Percentiles rank a stretch among this genome's conserved stretches.
phyloP scores from a whole-genome alignment of 2,797 vertebrate genomes.

The Trichosurus vulpecula region DNA sequence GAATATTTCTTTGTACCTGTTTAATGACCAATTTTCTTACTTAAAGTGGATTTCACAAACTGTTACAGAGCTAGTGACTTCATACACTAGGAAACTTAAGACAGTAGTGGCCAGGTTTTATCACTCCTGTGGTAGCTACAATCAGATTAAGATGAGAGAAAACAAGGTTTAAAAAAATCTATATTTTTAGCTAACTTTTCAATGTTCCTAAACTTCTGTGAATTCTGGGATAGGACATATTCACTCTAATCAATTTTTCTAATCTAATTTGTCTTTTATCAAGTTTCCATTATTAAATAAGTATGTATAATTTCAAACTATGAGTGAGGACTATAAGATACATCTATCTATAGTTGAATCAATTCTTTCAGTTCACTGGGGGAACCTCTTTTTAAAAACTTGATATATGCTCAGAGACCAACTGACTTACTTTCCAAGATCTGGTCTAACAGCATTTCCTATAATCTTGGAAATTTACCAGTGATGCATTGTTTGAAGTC shows the following conservation, averaged over 20 bases:
- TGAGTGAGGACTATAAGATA: background rate
- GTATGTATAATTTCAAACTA: background rate
- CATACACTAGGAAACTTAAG: background rate
- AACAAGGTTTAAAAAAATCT: background rate
- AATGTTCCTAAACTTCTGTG: background rate
- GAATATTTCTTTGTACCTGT: slow-evolving; percentile 30
- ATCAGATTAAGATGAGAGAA: slow-evolving; percentile 3
- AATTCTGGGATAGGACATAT: slow-evolving; percentile 10
- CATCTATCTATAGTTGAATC: background rate
- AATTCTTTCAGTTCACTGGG: background rate
- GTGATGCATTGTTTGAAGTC: slow-evolving; percentile 9
- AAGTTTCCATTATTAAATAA: background rate
- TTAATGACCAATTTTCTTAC: slow-evolving; percentile 48
- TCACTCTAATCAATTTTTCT: background rate
- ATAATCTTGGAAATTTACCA: background rate
- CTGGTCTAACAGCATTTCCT: background rate
- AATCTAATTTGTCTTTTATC: background rate
- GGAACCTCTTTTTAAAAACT: background rate
- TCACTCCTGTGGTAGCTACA: background rate
- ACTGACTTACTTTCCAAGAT: slow-evolving; percentile 14
- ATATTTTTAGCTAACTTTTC: background rate
- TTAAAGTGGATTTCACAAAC: slow-evolving; percentile 39
- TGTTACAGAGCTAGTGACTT: background rate
- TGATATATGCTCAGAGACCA: background rate
- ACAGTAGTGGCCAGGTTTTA: background rate